Conservation (phyloP, 2,888 invertebrate genomes). For the Dinocampus coccinellae region DNA sequence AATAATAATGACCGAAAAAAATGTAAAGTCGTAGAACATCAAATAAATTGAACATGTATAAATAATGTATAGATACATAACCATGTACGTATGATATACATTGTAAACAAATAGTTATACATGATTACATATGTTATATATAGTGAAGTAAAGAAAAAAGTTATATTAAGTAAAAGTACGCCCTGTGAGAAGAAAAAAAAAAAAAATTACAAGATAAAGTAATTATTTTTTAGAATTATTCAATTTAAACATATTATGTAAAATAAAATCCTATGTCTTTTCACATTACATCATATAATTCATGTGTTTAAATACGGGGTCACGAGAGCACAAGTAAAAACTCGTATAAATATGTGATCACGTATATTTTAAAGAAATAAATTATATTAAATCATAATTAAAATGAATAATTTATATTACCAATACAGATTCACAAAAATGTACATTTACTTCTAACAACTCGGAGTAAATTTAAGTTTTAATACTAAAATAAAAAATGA, state of each 20-base stretch:
- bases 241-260: not conserved
- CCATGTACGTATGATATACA: not conserved
- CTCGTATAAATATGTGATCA: constrained; percentile 55
- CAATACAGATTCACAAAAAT: not conserved
- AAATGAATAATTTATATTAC: not conserved
- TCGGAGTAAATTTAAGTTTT: constrained; percentile 3
- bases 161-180: not conserved
- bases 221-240: constrained; percentile 1
- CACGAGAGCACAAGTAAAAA: constrained; percentile 7
- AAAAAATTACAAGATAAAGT: not conserved
- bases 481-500: too few species aligned
- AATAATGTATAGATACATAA: not conserved
- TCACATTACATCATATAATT: constrained; percentile 2
- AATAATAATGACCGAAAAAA: constrained; percentile 5
- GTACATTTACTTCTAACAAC: constrained; percentile 1
- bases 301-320: not conserved
- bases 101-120: not conserved
- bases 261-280: constrained; percentile 40
- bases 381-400: constrained; percentile 25
- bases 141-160: constrained; percentile 14
- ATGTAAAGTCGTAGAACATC: not conserved
- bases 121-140: not conserved
- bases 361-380: constrained; percentile 68
- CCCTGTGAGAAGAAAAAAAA: too few species aligned
- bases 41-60: not conserved